A percentile compares a stretch with the other conserved stretches of the same genome.
These are phyloP conservation scores for Stigmatopora nigra DNA, from an alignment of 2,113 vertebrate genomes.

Conservation along the genomic window DNA sequence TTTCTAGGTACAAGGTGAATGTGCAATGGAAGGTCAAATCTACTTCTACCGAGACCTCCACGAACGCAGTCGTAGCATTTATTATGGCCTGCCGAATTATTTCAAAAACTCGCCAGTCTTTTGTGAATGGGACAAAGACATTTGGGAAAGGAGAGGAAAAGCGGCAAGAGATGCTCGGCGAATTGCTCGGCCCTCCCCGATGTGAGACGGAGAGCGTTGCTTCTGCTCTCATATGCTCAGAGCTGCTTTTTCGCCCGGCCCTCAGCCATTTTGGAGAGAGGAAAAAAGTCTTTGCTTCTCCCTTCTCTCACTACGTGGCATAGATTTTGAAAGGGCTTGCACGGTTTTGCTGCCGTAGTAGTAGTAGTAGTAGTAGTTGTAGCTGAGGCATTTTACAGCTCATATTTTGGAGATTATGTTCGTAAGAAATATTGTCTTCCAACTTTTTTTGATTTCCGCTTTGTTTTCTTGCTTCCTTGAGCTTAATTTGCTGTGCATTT, in stretches of 20 bases:
- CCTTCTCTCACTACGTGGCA: slow-evolving; percentile 68
- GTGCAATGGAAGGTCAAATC: slow-evolving; percentile 24
- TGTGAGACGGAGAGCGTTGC: slow-evolving; percentile 57
- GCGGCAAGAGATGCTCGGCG: slow-evolving; percentile 47
- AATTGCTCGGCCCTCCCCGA: slow-evolving; percentile 56
- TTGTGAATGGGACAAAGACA: slow-evolving; percentile 69
- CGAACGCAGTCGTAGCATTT: slow-evolving; percentile 35
- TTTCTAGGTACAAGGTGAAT: slow-evolving; percentile 3
- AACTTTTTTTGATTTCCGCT: slow-evolving; percentile 35
- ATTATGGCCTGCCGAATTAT: slow-evolving; percentile 45
- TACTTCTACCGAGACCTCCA: slow-evolving; percentile 30
- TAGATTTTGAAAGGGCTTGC: slow-evolving; percentile 63
- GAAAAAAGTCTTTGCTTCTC: slow-evolving; percentile 58
- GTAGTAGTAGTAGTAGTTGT: slow-evolving; percentile 50
- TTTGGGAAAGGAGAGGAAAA: slow-evolving; percentile 47
- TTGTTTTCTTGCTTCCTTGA: slow-evolving; percentile 38
- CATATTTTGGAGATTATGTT: slow-evolving; percentile 61
- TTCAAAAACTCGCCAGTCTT: slow-evolving; percentile 38
- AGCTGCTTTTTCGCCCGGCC: slow-evolving; percentile 61
- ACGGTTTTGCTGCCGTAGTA: slow-evolving; percentile 30
- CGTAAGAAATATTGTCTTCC: slow-evolving; percentile 57
- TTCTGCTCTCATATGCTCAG: slow-evolving; percentile 49
- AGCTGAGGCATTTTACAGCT: slow-evolving; percentile 51
- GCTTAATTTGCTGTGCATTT: slow-evolving; percentile 48
- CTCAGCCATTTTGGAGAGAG: slow-evolving; percentile 75